Base-by-base conservation (phyloP, 2,113 vertebrate genomes). In the Heterochromis multidens region DNA sequence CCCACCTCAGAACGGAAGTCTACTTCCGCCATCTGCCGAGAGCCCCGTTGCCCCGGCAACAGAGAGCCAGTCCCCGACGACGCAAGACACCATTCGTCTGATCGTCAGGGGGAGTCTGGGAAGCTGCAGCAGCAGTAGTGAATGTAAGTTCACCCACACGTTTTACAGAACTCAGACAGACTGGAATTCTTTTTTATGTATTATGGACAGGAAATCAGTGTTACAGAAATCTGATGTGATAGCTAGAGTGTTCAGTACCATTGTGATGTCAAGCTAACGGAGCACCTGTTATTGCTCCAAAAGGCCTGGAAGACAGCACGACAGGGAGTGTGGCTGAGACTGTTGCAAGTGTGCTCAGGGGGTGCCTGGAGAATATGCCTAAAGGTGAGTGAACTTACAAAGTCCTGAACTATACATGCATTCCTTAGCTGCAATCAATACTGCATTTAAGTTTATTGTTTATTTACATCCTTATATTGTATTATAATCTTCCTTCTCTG, bases 41-140 rank as follows among this genome's bases (percentile, higher is more conserved):
- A 97, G 96, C 90, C 95, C 96, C 0, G 97, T 97, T 92, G 89
- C 91, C 6, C 77, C 93, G 81, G 94, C 96, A 95, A 95, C 96
- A 91, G 96, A 97, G 91, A 90, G 95, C 91, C 96, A 95, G 88
- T 96, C 97, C 78, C 97, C 98, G 87, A 95, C 95, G 27, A 88
- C 87, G 56, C 97, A 96, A 90, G 99, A 99, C 86, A 96, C 97
- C 9, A 99, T 99, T 84, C 97, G 97, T 7, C 97, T 99, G 96
- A 98, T 99, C 62, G 99, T 99, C 76, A 97, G 98, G 94, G 99
- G 99, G 88, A 98, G 98, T 72, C 94, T 99, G 79, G 98, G 99
- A 91, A 99, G 98, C 95, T 99, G 98, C 95, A 99, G 98, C 95
- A 99, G 97, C 89, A 99, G 97, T 89, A 99, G 97, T 86, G 98